Conservation (phyloP, 2,113 vertebrate genomes). For the Arizona elegans region DNA sequence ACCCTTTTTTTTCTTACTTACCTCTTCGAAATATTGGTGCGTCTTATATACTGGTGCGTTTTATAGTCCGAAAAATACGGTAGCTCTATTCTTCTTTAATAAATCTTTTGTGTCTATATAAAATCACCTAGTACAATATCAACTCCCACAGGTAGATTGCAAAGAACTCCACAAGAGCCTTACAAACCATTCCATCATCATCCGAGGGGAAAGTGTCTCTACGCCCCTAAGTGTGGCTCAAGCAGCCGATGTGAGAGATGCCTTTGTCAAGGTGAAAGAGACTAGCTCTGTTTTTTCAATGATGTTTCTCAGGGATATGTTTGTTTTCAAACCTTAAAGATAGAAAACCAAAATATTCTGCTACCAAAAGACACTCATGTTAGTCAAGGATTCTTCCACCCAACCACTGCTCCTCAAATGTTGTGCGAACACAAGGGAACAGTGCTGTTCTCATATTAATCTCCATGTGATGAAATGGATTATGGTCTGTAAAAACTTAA, state of each 20-base stretch:
- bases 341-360: background rate
- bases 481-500: background rate
- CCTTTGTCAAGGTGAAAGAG: conserved; percentile 87
- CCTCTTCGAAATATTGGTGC: too few relatives aligned
- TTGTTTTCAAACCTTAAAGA: conserved; percentile 3
- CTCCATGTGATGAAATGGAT: background rate
- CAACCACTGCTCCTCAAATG: background rate
- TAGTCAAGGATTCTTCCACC: background rate
- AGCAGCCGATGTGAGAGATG: conserved; percentile 85
- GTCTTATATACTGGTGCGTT: too few relatives aligned
- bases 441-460: background rate
- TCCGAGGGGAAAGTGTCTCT: conserved; percentile 83
- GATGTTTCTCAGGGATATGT: background rate
- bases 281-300: background rate
- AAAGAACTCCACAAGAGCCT: conserved; percentile 77
- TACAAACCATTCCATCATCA: conserved; percentile 82
- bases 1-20: too few relatives aligned
- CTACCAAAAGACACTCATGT: background rate
- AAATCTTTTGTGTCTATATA: conserved; percentile 14
- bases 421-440: background rate
- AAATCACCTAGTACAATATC: conserved; percentile 26
- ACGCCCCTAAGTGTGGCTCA: conserved; percentile 78
- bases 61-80: too few relatives aligned
- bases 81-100: background rate
- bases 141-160: conserved; percentile 76